These are phyloP conservation scores for Callipepla californica DNA, from an alignment of 2,113 vertebrate genomes.

Conservation along the genomic window DNA sequence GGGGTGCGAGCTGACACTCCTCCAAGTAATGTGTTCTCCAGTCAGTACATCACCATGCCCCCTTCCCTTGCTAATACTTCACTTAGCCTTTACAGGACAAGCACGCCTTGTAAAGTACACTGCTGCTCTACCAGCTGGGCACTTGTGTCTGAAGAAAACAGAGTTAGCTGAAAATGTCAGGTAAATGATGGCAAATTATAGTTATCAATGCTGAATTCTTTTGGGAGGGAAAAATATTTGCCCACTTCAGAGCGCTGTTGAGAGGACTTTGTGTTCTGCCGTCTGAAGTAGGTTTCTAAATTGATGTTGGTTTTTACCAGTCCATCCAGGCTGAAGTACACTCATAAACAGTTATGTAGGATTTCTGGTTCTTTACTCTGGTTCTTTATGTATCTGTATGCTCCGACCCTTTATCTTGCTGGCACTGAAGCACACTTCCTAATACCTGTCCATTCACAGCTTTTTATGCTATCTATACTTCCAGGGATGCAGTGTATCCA, in stretches of 20 bases:
- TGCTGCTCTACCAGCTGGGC: background rate
- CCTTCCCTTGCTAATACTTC: background rate
- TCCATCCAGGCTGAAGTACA: background rate
- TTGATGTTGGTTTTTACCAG: background rate
- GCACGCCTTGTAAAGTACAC: background rate
- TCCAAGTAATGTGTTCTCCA: background rate
- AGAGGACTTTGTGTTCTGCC: background rate
- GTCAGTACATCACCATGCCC: fast-evolving
- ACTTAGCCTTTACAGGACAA: background rate
- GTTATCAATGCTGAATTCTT: background rate
- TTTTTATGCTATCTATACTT: background rate
- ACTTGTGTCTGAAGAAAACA: background rate
- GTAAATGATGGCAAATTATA: background rate
- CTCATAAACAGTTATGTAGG: background rate
- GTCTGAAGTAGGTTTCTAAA: background rate
- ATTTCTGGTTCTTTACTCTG: background rate
- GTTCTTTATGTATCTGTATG: fast-evolving
- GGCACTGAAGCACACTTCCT: background rate
- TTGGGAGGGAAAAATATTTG: background rate
- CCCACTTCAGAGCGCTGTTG: background rate
- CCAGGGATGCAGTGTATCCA: background rate
- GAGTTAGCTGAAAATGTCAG: background rate
- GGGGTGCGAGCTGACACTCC: background rate
- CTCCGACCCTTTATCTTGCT: background rate
- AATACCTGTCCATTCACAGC: background rate